Conservation (phyloP, 2,888 invertebrate species). For the Lypha dubia region DNA sequence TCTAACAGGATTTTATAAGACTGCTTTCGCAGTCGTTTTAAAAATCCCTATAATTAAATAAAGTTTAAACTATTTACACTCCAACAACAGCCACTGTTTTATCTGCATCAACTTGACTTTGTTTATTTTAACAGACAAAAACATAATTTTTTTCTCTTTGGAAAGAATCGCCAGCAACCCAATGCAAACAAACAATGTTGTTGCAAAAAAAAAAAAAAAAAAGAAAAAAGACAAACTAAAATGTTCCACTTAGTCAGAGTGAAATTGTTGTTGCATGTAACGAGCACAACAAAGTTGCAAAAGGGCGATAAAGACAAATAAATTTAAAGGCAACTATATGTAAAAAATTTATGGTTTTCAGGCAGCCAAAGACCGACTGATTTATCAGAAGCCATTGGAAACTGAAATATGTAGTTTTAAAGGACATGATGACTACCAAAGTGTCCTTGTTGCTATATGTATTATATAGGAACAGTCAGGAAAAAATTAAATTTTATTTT, state of each 20-base stretch:
- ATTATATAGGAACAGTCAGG: no score
- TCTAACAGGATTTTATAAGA: no score
- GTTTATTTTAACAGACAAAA: background rate
- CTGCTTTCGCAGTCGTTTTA: background rate
- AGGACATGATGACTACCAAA: background rate
- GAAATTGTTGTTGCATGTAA: constrained; percentile 8
- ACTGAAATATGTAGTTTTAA: background rate
- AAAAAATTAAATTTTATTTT: no score
- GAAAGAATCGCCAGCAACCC: constrained; percentile 15
- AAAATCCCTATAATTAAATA: background rate
- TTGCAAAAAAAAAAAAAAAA: constrained; percentile 9
- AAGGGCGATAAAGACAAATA: background rate
- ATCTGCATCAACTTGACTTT: background rate
- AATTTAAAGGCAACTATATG: background rate
- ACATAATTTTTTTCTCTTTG: background rate
- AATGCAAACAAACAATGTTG: constrained; percentile 32
- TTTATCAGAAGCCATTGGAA: background rate
- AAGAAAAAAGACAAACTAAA: background rate
- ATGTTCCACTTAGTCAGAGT: background rate
- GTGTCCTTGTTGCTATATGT: no score
- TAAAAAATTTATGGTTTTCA: constrained; percentile 3
- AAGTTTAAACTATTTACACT: background rate
- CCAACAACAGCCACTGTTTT: background rate
- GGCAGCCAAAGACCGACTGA: background rate
- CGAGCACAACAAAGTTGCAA: constrained; percentile 24